Conservation (phyloP, 1,140 invertebrate genomes). For the Brachionus rubens region DNA sequence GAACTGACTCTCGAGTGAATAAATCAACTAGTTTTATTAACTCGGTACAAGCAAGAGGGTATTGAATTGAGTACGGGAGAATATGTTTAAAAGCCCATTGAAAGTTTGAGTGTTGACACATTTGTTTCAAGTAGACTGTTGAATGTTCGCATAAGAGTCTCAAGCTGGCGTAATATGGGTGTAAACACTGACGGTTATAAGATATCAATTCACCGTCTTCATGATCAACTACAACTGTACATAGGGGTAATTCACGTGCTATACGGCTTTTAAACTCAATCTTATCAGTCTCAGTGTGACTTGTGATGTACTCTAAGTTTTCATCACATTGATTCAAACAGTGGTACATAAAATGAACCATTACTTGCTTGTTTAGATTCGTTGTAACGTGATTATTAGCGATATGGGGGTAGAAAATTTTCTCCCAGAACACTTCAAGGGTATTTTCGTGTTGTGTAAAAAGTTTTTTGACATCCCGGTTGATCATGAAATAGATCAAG, state of each 20-base stretch:
- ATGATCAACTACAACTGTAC: conserved; percentile 42
- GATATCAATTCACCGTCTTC: conserved; percentile 27
- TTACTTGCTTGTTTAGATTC: conserved; percentile 38
- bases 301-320: not conserved
- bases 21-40: conserved; percentile 1
- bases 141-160: conserved; percentile 22
- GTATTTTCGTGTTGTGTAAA: not conserved
- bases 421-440: not conserved
- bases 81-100: conserved; percentile 41
- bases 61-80: not conserved
- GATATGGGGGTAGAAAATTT: conserved; percentile 9
- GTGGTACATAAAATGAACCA: conserved; percentile 24
- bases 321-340: not conserved
- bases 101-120: not conserved
- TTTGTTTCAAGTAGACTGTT: not conserved
- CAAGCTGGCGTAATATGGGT: conserved; percentile 16
- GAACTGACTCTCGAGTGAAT: not conserved
- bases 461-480: not conserved
- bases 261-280: not conserved
- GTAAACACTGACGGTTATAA: conserved; percentile 25
- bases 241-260: not conserved
- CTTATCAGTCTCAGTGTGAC: not conserved
- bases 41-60: not conserved
- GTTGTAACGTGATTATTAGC: conserved; percentile 8
- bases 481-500: not conserved